Evolutionary conservation across 2,797 vertebrate species (phyloP).

Genomic region (Novumbra hubbsi): DNA sequence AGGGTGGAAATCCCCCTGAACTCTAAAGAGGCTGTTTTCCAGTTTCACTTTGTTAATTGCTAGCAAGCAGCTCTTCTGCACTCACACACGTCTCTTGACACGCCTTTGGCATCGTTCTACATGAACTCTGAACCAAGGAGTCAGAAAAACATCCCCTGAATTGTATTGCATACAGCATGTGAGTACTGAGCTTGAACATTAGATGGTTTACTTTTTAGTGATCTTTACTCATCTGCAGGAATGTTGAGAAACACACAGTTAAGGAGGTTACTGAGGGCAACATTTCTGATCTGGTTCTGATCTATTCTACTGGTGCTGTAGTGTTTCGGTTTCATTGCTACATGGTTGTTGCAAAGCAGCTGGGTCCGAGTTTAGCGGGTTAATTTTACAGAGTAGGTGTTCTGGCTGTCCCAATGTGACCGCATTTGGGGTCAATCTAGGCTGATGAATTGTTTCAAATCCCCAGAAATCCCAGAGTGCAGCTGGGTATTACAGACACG

Average conservation of each 20-base stretch:
- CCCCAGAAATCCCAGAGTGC: too few species aligned
- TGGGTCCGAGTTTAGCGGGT: background rate
- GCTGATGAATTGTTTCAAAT: too few species aligned
- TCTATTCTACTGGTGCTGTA: background rate
- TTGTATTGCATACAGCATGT: background rate
- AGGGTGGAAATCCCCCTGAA: background rate
- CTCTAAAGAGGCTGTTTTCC: background rate
- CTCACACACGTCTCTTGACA: too few species aligned
- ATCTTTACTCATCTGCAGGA: background rate
- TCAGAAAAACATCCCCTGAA: too few species aligned
- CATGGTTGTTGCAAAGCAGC: background rate
- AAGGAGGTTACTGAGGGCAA: background rate
- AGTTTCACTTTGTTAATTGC: background rate
- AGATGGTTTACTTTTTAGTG: background rate
- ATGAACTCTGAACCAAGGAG: too few species aligned
- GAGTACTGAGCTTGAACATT: background rate
- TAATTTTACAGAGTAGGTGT: background rate
- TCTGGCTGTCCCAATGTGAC: too few species aligned
- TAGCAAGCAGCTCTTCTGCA: background rate
- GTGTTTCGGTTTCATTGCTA: background rate
- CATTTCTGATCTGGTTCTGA: background rate
- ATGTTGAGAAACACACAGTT: background rate
- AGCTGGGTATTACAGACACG: too few species aligned
- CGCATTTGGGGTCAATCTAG: too few species aligned
- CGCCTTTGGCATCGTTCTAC: too few species aligned